These are phyloP conservation scores for Leucoptera coffeella DNA, from an alignment of 2,888 invertebrate species.

Conservation along the genomic window DNA sequence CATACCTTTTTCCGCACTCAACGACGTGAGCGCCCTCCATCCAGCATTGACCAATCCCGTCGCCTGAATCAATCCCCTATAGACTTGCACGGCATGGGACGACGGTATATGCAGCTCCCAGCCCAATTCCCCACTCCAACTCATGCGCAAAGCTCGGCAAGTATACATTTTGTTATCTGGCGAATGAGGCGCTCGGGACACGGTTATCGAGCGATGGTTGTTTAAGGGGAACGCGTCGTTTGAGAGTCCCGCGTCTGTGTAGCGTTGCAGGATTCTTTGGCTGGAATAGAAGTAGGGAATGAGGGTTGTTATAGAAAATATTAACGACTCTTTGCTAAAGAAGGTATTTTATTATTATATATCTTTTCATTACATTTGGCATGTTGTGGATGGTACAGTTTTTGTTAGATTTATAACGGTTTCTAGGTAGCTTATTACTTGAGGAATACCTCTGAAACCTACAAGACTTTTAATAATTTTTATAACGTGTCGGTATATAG, in stretches of 20 bases:
- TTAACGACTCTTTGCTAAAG: too few species aligned
- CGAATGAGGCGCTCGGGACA: slow-evolving; percentile 22
- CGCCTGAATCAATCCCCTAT: slow-evolving; percentile 57
- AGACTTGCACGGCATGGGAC: slow-evolving; percentile 59
- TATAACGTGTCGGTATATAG: too few species aligned
- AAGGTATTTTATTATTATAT: too few species aligned
- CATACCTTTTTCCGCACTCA: slow-evolving; percentile 88
- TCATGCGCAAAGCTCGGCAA: slow-evolving; percentile 66
- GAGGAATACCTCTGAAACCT: too few species aligned
- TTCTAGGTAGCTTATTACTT: too few species aligned
- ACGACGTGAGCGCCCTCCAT: slow-evolving; percentile 76
- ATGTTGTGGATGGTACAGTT: too few species aligned
- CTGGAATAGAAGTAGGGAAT: too few species aligned
- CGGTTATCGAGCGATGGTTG: slow-evolving; percentile 30
- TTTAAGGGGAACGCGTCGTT: slow-evolving; percentile 42
- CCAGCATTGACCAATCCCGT: slow-evolving; percentile 72
- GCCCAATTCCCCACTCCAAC: slow-evolving; percentile 84
- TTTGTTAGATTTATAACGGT: too few species aligned
- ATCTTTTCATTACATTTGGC: too few species aligned
- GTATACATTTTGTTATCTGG: slow-evolving; percentile 26
- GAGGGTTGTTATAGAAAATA: too few species aligned
- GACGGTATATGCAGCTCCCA: slow-evolving; percentile 83
- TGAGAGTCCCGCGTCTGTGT: slow-evolving; percentile 33
- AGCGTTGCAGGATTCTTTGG: slow-evolving; percentile 37
- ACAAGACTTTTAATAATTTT: too few species aligned